phyloP scores from a whole-genome alignment of 2,113 vertebrate species.

The Microcebus lehilahytsara region DNA sequence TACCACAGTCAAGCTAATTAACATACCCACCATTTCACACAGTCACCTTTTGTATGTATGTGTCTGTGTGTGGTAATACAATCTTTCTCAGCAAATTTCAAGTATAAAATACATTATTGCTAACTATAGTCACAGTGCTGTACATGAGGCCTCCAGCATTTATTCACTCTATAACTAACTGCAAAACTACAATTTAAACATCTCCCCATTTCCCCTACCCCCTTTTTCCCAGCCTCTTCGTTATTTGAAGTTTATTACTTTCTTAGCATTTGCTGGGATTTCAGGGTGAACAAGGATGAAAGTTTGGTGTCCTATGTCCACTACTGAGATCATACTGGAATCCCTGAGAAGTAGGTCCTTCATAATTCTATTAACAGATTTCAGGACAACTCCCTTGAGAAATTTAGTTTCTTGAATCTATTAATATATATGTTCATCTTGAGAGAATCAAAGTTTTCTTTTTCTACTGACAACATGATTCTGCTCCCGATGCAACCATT shows the following conservation, averaged over 20 bases:
- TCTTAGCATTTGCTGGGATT: not conserved
- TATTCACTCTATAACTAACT: not conserved
- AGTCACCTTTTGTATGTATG: not conserved
- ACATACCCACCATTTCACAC: not conserved
- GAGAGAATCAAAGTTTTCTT: not conserved
- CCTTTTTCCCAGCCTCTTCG: not conserved
- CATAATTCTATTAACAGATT: not conserved
- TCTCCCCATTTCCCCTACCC: not conserved
- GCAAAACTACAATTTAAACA: not conserved
- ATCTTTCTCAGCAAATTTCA: not conserved
- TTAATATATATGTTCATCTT: not conserved
- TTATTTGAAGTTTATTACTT: not conserved
- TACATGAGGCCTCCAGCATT: not conserved
- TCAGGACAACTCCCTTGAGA: not conserved
- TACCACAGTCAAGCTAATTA: not conserved
- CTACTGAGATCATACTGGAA: not conserved
- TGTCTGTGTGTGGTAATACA: not conserved
- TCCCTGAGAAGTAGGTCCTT: not conserved
- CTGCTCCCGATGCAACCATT: not conserved
- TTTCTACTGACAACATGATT: not conserved
- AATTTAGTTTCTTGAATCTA: not conserved
- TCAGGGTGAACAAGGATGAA: not conserved
- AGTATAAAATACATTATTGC: not conserved
- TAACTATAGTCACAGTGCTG: not conserved
- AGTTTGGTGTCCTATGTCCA: not conserved